phyloP scores from a whole-genome alignment of 2,888 invertebrate species.

The Chaetoderma sp. region DNA sequence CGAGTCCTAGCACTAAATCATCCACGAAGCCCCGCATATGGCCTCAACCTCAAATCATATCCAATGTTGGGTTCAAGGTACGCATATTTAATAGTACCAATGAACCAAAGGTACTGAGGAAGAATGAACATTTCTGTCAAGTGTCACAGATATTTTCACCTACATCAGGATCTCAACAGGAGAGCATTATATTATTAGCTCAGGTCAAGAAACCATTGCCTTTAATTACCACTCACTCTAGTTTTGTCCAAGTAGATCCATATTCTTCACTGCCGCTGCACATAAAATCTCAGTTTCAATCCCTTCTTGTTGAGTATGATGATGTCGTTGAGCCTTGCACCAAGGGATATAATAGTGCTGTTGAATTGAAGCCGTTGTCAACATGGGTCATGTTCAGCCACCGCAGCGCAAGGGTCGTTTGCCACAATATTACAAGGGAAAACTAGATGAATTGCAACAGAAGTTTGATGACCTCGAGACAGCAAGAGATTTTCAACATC shows the following conservation, averaged over 20 bases:
- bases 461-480: slow-evolving; percentile 43
- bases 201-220: too few relatives aligned
- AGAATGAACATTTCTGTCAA: slow-evolving; percentile 33
- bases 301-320: slow-evolving; percentile 22
- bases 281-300: slow-evolving; percentile 14
- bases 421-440: slow-evolving; percentile 38
- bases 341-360: slow-evolving; percentile 36
- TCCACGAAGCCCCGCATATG: slow-evolving; percentile 14
- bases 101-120: slow-evolving; percentile 1
- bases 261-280: slow-evolving; percentile 15
- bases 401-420: slow-evolving; percentile 42
- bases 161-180: background rate
- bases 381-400: slow-evolving; percentile 44
- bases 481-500: slow-evolving; percentile 32
- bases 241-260: slow-evolving; percentile 23
- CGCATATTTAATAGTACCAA: slow-evolving; percentile 24
- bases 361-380: slow-evolving; percentile 39
- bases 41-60: slow-evolving; percentile 20
- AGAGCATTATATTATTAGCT: background rate
- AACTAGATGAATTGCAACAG: slow-evolving; percentile 35
- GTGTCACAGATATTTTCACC: slow-evolving; percentile 12
- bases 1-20: background rate
- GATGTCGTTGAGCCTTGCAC: slow-evolving; percentile 31
- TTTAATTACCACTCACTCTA: too few relatives aligned
- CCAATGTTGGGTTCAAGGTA: slow-evolving; percentile 23